Conservation (phyloP, 2,113 vertebrate genomes). For the Aptenodytes forsteri region DNA sequence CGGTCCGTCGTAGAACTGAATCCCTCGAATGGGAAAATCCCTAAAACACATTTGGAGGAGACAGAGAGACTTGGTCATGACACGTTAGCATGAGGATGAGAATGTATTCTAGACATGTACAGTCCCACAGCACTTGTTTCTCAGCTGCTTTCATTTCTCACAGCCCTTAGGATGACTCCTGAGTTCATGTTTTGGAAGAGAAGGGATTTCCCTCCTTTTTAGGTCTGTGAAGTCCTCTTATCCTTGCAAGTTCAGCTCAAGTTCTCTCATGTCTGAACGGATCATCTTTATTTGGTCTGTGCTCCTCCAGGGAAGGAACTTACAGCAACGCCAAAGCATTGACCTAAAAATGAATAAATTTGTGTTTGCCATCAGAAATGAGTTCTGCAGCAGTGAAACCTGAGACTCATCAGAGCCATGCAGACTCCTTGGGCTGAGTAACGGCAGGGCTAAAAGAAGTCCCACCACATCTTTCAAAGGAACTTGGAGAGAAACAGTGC, state of each 20-base stretch:
- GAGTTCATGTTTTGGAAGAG: neutral
- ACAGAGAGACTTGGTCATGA: neutral
- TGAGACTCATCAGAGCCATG: neutral
- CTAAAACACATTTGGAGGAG: constrained; percentile 57
- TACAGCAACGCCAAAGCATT: neutral
- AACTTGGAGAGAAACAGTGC: neutral
- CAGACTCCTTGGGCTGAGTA: neutral
- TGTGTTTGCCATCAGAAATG: neutral
- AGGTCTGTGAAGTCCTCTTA: neutral
- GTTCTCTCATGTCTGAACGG: neutral
- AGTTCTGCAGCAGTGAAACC: constrained; percentile 38
- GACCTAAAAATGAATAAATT: constrained; percentile 27
- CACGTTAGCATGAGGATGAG: neutral
- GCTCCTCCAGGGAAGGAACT: constrained; percentile 20
- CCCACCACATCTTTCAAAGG: neutral
- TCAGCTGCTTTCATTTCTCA: neutral
- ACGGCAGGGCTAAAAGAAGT: neutral
- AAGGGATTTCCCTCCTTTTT: constrained; percentile 1
- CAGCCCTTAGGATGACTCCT: neutral
- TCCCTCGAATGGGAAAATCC: constrained; percentile 92
- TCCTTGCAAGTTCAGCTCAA: constrained; percentile 15
- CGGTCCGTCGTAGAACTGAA: constrained; percentile 96
- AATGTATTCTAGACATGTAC: neutral
- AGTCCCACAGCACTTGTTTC: neutral
- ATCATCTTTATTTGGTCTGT: constrained; percentile 23